A percentile compares a stretch with the other conserved stretches of the same genome.
phyloP scores from a whole-genome alignment of 2,888 invertebrate genomes.

The Cylindroiulus punctatus region DNA sequence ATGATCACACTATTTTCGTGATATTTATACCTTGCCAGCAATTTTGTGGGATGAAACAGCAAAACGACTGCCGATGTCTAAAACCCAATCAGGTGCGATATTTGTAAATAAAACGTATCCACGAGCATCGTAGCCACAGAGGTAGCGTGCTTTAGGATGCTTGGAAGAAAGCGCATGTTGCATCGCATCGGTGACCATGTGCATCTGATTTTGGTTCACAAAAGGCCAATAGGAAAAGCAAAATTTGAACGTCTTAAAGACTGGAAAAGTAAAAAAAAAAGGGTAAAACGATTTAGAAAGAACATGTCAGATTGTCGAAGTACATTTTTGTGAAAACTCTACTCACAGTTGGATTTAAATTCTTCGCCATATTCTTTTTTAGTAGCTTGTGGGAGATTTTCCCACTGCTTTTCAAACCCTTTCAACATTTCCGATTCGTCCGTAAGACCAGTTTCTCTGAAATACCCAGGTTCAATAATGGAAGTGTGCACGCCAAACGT shows the following conservation, averaged over 20 bases:
- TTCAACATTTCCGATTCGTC: neutral
- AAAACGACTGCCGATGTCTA: neutral
- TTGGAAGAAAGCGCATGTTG: conserved; percentile 30
- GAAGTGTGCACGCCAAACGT: conserved; percentile 51
- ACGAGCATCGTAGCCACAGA: conserved; percentile 48
- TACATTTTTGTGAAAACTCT: too few relatives aligned
- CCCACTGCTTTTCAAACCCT: conserved; percentile 50
- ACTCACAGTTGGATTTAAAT: conserved; percentile 37
- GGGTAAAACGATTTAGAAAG: neutral
- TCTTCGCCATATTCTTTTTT: conserved; percentile 54
- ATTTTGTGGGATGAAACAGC: conserved; percentile 23
- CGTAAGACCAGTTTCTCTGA: conserved; percentile 14
- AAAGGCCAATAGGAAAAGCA: conserved; percentile 5
- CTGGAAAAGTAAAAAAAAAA: neutral
- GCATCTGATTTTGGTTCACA: neutral
- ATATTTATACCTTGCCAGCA: conserved; percentile 3
- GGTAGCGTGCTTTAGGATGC: conserved; percentile 53
- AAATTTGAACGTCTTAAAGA: neutral
- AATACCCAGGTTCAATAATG: conserved; percentile 56
- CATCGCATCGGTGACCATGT: conserved; percentile 52
- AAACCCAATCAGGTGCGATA: conserved; percentile 41
- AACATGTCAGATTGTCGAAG: neutral
- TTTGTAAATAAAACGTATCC: neutral
- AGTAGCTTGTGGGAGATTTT: conserved; percentile 35
- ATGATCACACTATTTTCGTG: neutral